phyloP scores from a whole-genome alignment of 2,797 vertebrate species.

The Micropoecilia bifurca region DNA sequence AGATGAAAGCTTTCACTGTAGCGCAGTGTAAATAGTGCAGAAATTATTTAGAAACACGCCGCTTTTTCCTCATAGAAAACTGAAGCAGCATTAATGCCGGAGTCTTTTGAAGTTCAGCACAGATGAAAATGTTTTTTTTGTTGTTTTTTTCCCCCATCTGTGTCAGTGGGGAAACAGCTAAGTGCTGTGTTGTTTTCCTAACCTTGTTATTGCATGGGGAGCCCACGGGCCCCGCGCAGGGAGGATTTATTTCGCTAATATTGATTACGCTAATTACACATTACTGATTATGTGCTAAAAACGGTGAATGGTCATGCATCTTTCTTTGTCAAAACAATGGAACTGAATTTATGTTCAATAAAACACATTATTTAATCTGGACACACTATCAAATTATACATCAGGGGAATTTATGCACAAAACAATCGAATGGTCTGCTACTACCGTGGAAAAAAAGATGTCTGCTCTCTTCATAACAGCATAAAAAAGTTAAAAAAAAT shows the following conservation, averaged over 20 bases:
- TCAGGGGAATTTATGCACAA: constrained; percentile 43
- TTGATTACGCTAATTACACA: constrained; percentile 68
- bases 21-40: constrained; percentile 23
- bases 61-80: constrained; percentile 33
- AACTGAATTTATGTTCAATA: constrained; percentile 38
- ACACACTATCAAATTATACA: constrained; percentile 52
- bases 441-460: constrained; percentile 36
- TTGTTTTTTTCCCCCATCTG: no score
- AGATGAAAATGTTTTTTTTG: constrained; percentile 23
- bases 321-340: constrained; percentile 50
- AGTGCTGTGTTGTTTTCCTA: constrained; percentile 42
- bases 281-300: constrained; percentile 65
- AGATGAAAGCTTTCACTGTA: constrained; percentile 50
- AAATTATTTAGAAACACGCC: constrained; percentile 42
- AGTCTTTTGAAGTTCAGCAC: constrained; percentile 31
- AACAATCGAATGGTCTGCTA: constrained; percentile 31
- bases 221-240: constrained; percentile 13
- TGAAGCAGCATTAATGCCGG: constrained; percentile 28
- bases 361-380: constrained; percentile 29
- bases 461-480: neutral
- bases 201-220: constrained; percentile 44
- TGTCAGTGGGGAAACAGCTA: constrained; percentile 34
- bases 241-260: constrained; percentile 59
- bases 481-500: neutral
- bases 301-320: constrained; percentile 40